Evolutionary conservation across 2,888 invertebrate genomes (phyloP).

Genomic region (Halictus quadricinctus): DNA sequence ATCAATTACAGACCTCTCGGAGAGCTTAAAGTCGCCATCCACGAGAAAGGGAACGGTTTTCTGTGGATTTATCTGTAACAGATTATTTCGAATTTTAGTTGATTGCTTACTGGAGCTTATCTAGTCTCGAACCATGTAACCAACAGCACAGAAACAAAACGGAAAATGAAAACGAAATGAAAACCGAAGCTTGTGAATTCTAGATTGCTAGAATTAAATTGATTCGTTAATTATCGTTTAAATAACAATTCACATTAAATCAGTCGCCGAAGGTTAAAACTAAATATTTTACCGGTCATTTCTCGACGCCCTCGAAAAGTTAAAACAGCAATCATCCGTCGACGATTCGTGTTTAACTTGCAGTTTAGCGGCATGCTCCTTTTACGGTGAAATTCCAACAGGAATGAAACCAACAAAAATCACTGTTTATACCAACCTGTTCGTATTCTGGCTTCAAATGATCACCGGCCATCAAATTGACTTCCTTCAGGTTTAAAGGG

Average conservation of each 20-base stretch:
- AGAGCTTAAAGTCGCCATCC: conserved; percentile 76
- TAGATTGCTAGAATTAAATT: background rate
- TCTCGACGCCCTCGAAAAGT: too few relatives aligned
- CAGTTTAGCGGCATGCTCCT: background rate
- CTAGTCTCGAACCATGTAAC: background rate
- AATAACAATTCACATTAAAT: background rate
- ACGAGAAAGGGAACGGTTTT: conserved; percentile 76
- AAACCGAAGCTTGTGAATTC: background rate
- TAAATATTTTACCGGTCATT: too few relatives aligned
- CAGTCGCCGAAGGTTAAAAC: background rate
- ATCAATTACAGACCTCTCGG: conserved; percentile 74
- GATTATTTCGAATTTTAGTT: background rate
- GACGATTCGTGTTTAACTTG: background rate
- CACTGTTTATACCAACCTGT: conserved; percentile 71
- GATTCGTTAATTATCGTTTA: background rate
- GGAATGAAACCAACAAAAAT: background rate
- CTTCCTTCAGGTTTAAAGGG: conserved; percentile 76
- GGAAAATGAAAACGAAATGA: background rate
- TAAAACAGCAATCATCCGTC: background rate
- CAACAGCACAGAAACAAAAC: background rate
- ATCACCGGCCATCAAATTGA: conserved; percentile 78
- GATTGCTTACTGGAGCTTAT: background rate
- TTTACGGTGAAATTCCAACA: background rate
- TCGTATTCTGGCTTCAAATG: conserved; percentile 80
- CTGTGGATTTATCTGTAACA: conserved; percentile 75